Conservation (phyloP, 2,113 vertebrate genomes). For the Callionymus lyra region DNA sequence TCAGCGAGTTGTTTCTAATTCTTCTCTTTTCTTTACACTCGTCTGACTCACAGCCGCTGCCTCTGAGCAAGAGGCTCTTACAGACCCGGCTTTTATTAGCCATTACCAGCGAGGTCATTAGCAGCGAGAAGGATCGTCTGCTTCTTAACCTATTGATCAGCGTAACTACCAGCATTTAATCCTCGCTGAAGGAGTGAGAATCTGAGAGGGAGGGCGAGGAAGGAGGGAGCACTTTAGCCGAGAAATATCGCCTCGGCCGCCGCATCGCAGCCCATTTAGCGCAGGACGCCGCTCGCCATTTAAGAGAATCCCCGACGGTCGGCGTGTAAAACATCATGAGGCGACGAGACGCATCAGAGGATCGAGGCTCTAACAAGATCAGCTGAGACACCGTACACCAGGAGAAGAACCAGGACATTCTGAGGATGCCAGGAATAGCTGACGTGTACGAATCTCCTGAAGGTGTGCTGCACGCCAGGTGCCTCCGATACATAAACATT, state of each 20-base stretch:
- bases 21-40: conserved; percentile 29
- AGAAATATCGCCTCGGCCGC: conserved; percentile 76
- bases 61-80: conserved; percentile 83
- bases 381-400: conserved; percentile 33
- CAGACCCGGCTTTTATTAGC: conserved; percentile 91
- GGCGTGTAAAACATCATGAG: too few species aligned
- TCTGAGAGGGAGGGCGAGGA: conserved; percentile 60
- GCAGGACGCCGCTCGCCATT: conserved; percentile 43
- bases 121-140: conserved; percentile 91
- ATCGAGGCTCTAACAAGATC: too few species aligned
- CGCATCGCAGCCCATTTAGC: conserved; percentile 64
- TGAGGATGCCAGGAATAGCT: conserved; percentile 59
- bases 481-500: conserved; percentile 61
- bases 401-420: conserved; percentile 49
- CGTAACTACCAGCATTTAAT: conserved; percentile 99
- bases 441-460: conserved; percentile 60
- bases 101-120: conserved; percentile 99
- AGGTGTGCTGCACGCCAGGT: conserved; percentile 78
- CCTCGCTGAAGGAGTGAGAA: conserved; percentile 90
- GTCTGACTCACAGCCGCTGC: conserved; percentile 47
- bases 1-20: conserved; percentile 17
- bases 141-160: conserved; percentile 99
- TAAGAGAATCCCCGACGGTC: conserved; percentile 44
- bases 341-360: too few species aligned
- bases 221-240: conserved; percentile 67